A percentile compares a stretch with the other conserved stretches of the same genome.
Evolutionary conservation across 2,797 vertebrate species (phyloP).

Genomic region (Mastacembelus armatus): DNA sequence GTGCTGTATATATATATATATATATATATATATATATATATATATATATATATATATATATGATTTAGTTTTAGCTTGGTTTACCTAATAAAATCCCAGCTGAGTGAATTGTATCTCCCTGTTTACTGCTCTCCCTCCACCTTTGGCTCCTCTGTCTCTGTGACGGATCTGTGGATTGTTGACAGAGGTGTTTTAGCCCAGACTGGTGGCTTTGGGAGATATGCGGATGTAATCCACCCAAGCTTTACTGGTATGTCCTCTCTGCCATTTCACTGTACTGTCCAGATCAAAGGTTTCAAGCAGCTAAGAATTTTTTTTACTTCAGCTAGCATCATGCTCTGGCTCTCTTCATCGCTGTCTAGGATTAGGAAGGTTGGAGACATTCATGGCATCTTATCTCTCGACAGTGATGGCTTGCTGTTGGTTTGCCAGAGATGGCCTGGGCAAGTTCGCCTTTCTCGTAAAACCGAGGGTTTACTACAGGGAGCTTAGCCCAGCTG

Average conservation of each 20-base stretch:
- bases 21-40: too few species aligned
- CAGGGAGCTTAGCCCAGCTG: conserved; percentile 68
- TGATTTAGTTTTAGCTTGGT: too few species aligned
- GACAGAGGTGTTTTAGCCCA: conserved; percentile 69
- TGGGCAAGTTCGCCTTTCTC: conserved; percentile 44
- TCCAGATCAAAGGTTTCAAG: conserved; percentile 80
- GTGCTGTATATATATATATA: neutral
- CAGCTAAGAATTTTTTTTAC: conserved; percentile 53
- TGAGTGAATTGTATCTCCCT: conserved; percentile 30
- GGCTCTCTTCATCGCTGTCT: conserved; percentile 66
- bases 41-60: too few species aligned
- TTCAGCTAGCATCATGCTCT: conserved; percentile 59
- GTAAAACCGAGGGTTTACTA: conserved; percentile 72
- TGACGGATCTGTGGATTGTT: conserved; percentile 70
- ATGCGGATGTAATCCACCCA: conserved; percentile 77
- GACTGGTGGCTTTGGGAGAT: conserved; percentile 70
- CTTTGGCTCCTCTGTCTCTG: conserved; percentile 61
- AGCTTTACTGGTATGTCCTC: conserved; percentile 68
- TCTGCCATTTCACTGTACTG: conserved; percentile 49
- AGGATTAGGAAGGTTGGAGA: conserved; percentile 78
- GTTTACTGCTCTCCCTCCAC: conserved; percentile 53
- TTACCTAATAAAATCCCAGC: too few species aligned
- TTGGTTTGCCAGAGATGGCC: conserved; percentile 60
- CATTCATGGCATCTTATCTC: conserved; percentile 76
- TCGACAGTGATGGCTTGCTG: conserved; percentile 65